phyloP scores from a whole-genome alignment of 30 jellyfish, hydroid and myxozoan species.

The Turritopsis rubra region DNA sequence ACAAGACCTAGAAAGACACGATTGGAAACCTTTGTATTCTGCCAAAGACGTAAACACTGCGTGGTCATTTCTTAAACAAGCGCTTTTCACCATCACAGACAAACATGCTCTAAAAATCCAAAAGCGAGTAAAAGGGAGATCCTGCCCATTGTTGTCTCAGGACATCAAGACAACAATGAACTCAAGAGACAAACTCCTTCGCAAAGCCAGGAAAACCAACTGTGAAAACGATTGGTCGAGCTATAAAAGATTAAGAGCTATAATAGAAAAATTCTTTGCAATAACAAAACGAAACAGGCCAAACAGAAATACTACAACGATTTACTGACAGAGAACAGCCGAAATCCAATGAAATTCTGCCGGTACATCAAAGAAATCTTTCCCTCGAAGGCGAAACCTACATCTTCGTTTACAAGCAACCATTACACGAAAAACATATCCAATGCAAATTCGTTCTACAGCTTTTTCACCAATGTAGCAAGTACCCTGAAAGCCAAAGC shows the following conservation, averaged over 20 bases:
- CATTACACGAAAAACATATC: no score
- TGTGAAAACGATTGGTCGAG: not conserved
- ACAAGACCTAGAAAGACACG: not conserved
- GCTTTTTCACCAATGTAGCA: no score
- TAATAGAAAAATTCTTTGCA: not conserved
- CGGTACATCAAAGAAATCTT: no score
- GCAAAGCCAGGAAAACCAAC: not conserved
- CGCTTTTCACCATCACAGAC: no score
- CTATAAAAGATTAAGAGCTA: not conserved
- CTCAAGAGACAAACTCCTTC: not conserved
- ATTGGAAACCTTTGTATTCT: not conserved
- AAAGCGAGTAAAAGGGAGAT: not conserved
- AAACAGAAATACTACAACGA: not conserved
- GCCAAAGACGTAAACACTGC: not conserved
- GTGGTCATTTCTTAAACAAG: no score
- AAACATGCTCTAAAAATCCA: not conserved
- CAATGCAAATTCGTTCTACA: no score
- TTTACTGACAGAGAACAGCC: not conserved
- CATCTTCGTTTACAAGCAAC: no score
- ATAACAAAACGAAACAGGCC: not conserved
- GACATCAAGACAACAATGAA: not conserved
- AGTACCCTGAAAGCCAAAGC: no score
- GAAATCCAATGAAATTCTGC: not conserved
- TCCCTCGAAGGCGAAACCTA: no score
- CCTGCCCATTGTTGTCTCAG: not conserved